Evolutionary conservation across 1,140 invertebrate species (phyloP), one percentile per base, ranked within the genome.

Genomic region (Chironomus tepperi): DNA sequence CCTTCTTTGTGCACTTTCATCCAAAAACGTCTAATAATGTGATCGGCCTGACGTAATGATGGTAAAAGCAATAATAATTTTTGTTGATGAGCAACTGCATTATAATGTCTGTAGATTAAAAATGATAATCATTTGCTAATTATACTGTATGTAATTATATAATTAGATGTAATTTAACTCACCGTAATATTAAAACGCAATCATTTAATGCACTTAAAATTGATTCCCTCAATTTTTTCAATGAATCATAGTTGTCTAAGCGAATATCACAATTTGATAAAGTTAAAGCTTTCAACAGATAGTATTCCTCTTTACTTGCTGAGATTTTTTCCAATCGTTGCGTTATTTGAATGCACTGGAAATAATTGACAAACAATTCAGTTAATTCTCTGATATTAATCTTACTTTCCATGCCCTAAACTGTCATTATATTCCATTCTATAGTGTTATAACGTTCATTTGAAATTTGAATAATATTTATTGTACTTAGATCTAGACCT

Each of bases 221-320:
- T 67, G 88, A 87, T 78, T 98, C 95, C 73, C 95, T 88, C 79
- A 98, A 92, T 81, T 93, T 91, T 74, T 93, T 89, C 74, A 97
- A 86, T 5, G 91, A 88, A 42, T 90, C 88, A 77, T 89, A 89
- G 79, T 97, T 92, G 78, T 98, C 95, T 75, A 97, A 87, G 78
- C 88, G 88, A 24, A 94, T 93, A 85, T 98, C 96, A 79, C 90
- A 91, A 86, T 98, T 98, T 75, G 94, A 92, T 76, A 98, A 84
- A 42, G 95, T 91, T 74, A 98, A 86, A 21, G 96, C 96, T 84
- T 98, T 98, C 73, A 98, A 81, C 19, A 98, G 84, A 78, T 92
- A 93, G 83, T 95, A 98, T 83, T 98, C 96, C 83, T 98, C 96
- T 78, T 91, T 91, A 16, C 90, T 85, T 24, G 97, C 89, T 16